These are phyloP conservation scores for Drosophila longiperda DNA, from an alignment of 2,888 invertebrate genomes.

Conservation along the genomic window DNA sequence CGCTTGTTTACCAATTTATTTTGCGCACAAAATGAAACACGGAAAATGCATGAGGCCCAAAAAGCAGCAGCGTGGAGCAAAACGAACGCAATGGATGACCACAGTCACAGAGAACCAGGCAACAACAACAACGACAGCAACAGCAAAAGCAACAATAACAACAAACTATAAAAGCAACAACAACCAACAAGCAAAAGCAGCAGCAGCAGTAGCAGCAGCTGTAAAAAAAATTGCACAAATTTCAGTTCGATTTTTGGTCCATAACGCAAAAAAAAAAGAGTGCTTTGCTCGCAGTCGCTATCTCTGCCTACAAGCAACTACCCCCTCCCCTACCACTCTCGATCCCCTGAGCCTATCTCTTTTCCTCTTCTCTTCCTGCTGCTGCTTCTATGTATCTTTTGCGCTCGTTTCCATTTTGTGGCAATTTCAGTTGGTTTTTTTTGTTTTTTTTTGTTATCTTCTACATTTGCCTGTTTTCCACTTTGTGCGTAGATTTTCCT, in stretches of 20 bases:
- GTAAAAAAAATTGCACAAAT: constrained; percentile 55
- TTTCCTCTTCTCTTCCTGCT: not conserved
- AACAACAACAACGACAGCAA: constrained; percentile 16
- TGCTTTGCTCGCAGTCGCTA: constrained; percentile 44
- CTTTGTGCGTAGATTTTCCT: constrained; percentile 75
- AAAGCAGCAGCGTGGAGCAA: constrained; percentile 42
- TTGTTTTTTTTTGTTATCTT: constrained; percentile 18
- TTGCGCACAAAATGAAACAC: constrained; percentile 81
- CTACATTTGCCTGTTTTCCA: constrained; percentile 54
- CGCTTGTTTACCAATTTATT: constrained; percentile 81
- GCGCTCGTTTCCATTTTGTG: constrained; percentile 32
- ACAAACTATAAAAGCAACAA: constrained; percentile 14
- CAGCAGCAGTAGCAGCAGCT: constrained; percentile 25
- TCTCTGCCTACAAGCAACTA: constrained; percentile 12
- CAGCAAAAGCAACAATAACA: constrained; percentile 22
- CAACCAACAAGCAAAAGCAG: constrained; percentile 18
- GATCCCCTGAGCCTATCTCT: too few species aligned
- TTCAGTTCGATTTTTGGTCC: constrained; percentile 77
- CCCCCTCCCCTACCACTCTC: not conserved
- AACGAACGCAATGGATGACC: constrained; percentile 44
- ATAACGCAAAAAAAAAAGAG: constrained; percentile 58
- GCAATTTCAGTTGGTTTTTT: constrained; percentile 25
- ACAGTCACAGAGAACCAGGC: constrained; percentile 32
- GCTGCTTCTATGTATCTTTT: not conserved
- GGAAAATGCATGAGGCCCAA: constrained; percentile 77